phyloP scores from a whole-genome alignment of 2,113 vertebrate genomes.

The Pelmatolapia mariae region DNA sequence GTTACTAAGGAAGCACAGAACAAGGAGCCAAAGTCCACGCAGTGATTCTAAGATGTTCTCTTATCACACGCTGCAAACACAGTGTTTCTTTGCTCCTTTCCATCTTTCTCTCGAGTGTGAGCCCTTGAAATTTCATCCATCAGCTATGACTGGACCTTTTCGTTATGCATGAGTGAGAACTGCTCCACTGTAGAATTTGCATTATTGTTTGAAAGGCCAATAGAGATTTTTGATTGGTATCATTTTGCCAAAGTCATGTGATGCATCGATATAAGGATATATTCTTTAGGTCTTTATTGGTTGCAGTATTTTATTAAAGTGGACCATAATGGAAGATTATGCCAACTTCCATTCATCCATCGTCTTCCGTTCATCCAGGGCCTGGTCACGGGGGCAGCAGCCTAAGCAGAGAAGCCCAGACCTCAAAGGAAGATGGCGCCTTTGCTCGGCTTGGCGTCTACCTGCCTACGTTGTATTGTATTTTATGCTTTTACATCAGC shows the following conservation, averaged over 20 bases:
- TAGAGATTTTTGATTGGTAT: neutral
- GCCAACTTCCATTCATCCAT: neutral
- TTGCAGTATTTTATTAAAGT: neutral
- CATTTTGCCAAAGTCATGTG: neutral
- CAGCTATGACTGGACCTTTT: neutral
- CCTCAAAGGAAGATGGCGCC: no score
- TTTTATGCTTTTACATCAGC: no score
- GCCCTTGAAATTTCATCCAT: neutral
- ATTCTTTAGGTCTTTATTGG: neutral
- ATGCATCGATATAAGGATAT: neutral
- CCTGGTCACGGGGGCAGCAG: accelerated
- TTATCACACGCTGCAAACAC: neutral
- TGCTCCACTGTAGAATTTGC: neutral
- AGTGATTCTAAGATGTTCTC: neutral
- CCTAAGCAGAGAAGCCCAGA: neutral
- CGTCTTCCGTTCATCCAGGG: neutral
- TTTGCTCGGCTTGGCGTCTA: no score
- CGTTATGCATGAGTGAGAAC: neutral
- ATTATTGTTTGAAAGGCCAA: neutral
- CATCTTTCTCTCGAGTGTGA: neutral
- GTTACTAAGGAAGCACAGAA: neutral
- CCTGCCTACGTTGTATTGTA: no score
- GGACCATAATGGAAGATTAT: neutral
- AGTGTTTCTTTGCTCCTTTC: neutral
- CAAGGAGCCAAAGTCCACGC: neutral